These are phyloP conservation scores for Mus minutoides DNA, from an alignment of 2,797 vertebrate genomes.

Conservation along the genomic window DNA sequence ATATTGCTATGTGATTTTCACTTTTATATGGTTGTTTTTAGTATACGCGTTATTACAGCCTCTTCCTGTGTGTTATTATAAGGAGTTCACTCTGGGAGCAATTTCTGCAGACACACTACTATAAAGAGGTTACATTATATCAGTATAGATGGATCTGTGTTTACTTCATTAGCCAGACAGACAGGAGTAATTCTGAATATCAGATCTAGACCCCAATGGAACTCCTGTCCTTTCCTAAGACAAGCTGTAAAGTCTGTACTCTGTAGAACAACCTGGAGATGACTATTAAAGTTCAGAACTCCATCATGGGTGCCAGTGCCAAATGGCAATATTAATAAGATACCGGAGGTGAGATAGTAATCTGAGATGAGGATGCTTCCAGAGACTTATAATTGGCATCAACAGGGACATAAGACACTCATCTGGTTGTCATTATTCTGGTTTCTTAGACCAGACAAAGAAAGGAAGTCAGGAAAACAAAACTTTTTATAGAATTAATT, in stretches of 20 bases:
- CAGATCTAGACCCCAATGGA: slow-evolving; percentile 48
- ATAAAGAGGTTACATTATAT: slow-evolving; percentile 55
- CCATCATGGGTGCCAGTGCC: background rate
- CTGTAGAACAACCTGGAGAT: slow-evolving; percentile 48
- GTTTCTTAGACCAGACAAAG: slow-evolving; percentile 25
- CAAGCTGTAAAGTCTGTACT: slow-evolving; percentile 17
- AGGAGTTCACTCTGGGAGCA: slow-evolving; percentile 15
- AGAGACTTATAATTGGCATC: slow-evolving; percentile 38
- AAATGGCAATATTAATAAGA: slow-evolving; percentile 60
- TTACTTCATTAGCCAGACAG: slow-evolving; percentile 60
- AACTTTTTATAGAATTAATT: slow-evolving; percentile 32
- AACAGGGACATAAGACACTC: background rate
- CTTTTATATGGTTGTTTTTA: slow-evolving; percentile 53
- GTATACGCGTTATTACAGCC: background rate
- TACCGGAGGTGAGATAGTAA: background rate
- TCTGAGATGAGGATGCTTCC: slow-evolving; percentile 22
- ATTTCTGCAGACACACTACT: slow-evolving; percentile 52
- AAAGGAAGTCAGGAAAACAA: slow-evolving; percentile 35
- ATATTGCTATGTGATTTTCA: background rate
- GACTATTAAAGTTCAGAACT: slow-evolving; percentile 52
- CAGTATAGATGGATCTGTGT: slow-evolving; percentile 39
- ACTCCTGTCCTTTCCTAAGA: slow-evolving; percentile 53
- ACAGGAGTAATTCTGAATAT: slow-evolving; percentile 63
- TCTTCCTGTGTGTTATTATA: background rate
- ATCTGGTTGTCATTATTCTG: slow-evolving; percentile 40